Evolutionary conservation across 2,888 invertebrate genomes (phyloP).

Genomic region (Cepaea hortensis): DNA sequence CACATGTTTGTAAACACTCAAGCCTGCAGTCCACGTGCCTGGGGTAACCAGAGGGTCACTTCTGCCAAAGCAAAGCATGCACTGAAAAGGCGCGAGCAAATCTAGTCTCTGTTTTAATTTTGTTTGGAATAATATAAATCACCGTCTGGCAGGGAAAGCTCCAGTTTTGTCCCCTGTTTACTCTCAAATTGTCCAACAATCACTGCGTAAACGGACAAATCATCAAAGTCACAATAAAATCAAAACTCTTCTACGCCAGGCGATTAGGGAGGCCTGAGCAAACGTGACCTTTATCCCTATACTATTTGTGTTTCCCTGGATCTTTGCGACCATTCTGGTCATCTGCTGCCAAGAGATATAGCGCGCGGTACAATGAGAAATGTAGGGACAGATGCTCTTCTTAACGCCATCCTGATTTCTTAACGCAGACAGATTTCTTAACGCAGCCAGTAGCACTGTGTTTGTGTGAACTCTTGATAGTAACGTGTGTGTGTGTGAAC

Average conservation of each 20-base stretch:
- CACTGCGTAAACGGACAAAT: background rate
- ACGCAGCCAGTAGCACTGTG: too few species aligned
- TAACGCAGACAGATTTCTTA: too few species aligned
- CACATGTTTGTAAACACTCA: conserved; percentile 1
- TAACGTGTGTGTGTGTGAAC: too few species aligned
- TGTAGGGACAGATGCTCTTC: background rate
- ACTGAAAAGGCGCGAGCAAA: background rate
- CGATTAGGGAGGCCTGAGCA: background rate
- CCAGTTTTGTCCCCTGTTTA: conserved; percentile 4
- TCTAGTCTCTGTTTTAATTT: background rate
- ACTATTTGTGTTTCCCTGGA: background rate
- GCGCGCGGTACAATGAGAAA: background rate
- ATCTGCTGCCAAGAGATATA: background rate
- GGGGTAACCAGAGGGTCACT: conserved; percentile 7
- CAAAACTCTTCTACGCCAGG: background rate
- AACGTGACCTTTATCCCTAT: conserved; percentile 17
- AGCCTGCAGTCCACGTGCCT: conserved; percentile 14
- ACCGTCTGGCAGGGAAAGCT: background rate
- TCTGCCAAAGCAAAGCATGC: background rate
- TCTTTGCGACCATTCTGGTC: background rate
- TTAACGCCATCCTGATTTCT: too few species aligned
- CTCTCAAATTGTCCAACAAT: conserved; percentile 16
- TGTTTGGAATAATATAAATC: background rate
- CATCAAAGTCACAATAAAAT: conserved; percentile 1
- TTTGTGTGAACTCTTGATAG: too few species aligned